A percentile compares a stretch with the other conserved stretches of the same genome.
Evolutionary conservation across 2,888 invertebrate genomes (phyloP).

Genomic region (Lasioglossum morio): DNA sequence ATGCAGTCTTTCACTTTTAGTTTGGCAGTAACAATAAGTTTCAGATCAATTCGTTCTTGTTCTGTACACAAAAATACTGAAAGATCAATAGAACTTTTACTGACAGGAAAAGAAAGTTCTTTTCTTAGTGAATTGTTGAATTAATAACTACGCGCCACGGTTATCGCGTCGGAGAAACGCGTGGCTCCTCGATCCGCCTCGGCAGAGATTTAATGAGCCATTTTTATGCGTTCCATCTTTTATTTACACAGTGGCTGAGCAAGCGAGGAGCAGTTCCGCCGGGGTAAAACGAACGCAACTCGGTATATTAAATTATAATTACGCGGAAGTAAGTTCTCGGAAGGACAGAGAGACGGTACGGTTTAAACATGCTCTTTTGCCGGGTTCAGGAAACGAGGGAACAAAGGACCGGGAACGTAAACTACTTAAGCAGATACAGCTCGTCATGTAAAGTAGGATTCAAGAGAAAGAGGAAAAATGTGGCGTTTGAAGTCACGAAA

Average conservation of each 20-base stretch:
- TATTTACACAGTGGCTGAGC: not conserved
- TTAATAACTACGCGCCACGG: not conserved
- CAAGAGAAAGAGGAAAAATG: not conserved
- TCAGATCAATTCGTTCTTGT: not conserved
- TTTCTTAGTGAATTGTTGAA: not conserved
- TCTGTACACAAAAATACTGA: not conserved
- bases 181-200: not conserved
- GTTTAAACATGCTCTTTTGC: not conserved
- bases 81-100: not conserved
- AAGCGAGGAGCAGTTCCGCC: not conserved
- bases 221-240: constrained; percentile 5
- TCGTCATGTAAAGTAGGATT: not conserved
- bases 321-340: constrained; percentile 3
- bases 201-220: not conserved
- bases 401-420: not conserved
- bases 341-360: not conserved
- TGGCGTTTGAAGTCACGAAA: not conserved
- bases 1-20: no score
- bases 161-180: not conserved
- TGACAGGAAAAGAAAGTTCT: not conserved
- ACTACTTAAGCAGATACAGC: not conserved
- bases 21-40: not conserved
- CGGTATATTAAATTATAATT: constrained; percentile 10
- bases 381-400: not conserved
- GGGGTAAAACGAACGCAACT: not conserved